Percentiles rank a stretch among this genome's conserved stretches.
Evolutionary conservation across 2,797 vertebrate genomes (phyloP).

Genomic region (Bufotes viridis): DNA sequence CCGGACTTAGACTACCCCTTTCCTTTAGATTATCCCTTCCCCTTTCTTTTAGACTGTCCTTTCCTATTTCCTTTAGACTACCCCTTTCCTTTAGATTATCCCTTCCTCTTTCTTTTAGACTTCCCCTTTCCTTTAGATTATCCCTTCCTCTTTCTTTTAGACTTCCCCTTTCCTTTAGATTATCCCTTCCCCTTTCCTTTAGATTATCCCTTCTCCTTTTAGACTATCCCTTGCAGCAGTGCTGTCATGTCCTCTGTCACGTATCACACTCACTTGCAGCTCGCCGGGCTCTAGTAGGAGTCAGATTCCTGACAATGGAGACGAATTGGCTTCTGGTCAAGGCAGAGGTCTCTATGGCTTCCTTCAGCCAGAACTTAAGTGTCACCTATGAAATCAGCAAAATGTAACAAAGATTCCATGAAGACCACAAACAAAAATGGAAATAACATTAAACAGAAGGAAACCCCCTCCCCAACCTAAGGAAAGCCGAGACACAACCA

Average conservation of each 20-base stretch:
- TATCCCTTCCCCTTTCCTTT: too few relatives aligned
- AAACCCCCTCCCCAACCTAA: neutral
- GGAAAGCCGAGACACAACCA: too few relatives aligned
- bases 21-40: neutral
- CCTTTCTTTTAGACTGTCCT: neutral
- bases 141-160: too few relatives aligned
- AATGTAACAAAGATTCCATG: neutral
- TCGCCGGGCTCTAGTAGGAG: constrained; percentile 39
- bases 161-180: too few relatives aligned
- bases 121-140: too few relatives aligned
- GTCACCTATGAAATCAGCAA: constrained; percentile 59
- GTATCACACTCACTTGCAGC: constrained; percentile 43
- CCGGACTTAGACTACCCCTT: neutral
- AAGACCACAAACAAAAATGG: neutral
- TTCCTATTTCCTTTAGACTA: too few relatives aligned
- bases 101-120: too few relatives aligned
- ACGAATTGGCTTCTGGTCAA: constrained; percentile 58
- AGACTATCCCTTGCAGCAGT: too few relatives aligned
- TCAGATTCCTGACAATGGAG: accelerated
- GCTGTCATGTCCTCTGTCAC: neutral
- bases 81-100: too few relatives aligned
- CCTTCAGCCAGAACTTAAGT: constrained; percentile 60
- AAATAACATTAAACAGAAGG: too few relatives aligned
- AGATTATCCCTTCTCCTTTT: too few relatives aligned
- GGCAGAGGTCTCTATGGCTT: neutral